Base-by-base conservation (phyloP, 1,140 invertebrate genomes). In the Drosophila yakuba region DNA sequence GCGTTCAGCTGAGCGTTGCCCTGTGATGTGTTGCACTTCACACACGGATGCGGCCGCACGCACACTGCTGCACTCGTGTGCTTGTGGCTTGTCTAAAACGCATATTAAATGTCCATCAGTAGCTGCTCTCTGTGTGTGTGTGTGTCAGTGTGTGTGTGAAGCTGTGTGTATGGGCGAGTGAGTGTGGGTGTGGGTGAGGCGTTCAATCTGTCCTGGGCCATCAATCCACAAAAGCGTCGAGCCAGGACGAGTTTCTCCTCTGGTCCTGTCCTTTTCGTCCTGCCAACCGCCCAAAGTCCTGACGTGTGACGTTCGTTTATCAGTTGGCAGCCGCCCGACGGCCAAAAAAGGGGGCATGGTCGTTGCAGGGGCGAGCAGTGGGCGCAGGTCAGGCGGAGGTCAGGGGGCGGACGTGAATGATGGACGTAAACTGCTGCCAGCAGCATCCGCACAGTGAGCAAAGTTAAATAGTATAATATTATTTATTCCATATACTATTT, bases 271-370 rank as follows among this genome's bases (percentile, higher is more conserved):
- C 50, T 52, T 36, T 52, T 52, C 50, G 64, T 68, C 64, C 61
- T 66, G 64, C 45, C 47, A 74, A 41, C 73, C 57, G 48, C 60
- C 60, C 80, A 55, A 56, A 73, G 77, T 75, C 73, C 82, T 86
- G 83, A 86, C 74, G 75, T 86, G 82, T 81, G 82, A 86, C 82
- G 82, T 86, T 85, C 82, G 82, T 81, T 86, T 86, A 86, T 86
- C 82, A 86, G 82, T 86, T 77, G 74, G 61, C 74, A 75, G 68
- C 36, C 50, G 44, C 48, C 61, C 56, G 23, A 51, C 43, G 56
- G 59, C 55, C 64, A 68, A 7, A 11, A 36, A 39, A 23, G 36
- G 36, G 36, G 54, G 54, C 36, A 25, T 41, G 38, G 54, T 41
- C 23, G 39, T 14, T 14, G 32, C 32, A 32, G 62, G 50, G 41